These are phyloP conservation scores for Strix occidentalis DNA, from an alignment of 2,797 vertebrate genomes.

Conservation along the genomic window DNA sequence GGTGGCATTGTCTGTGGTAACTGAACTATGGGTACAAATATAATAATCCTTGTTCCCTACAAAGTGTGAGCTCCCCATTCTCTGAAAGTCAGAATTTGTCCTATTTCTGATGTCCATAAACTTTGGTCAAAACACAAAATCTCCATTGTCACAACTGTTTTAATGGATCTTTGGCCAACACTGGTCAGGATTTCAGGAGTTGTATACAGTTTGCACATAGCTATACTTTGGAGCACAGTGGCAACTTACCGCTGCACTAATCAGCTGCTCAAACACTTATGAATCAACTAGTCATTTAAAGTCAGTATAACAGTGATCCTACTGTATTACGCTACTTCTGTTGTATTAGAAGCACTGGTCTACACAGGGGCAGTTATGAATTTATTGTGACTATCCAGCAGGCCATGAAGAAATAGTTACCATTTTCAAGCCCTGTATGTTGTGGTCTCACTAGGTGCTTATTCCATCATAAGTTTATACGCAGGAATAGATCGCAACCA, in stretches of 20 bases:
- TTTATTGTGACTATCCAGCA: background rate
- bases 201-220: fast-evolving
- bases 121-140: background rate
- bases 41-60: background rate
- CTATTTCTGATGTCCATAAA: background rate
- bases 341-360: background rate
- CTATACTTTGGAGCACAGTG: background rate
- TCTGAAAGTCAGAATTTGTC: background rate
- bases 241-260: background rate
- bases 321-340: background rate
- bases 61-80: background rate
- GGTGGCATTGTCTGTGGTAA: background rate
- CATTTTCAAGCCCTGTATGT: background rate
- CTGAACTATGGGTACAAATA: background rate
- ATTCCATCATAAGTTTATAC: background rate
- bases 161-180: background rate
- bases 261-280: background rate
- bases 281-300: background rate
- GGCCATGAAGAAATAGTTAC: background rate
- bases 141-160: background rate
- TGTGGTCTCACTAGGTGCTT: background rate
- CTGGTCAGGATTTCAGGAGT: background rate
- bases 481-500: background rate
- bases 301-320: background rate
- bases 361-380: background rate